Percentiles rank a stretch among this genome's conserved stretches.
Evolutionary conservation across 2,888 invertebrate genomes (phyloP).

Genomic region (Seladonia tumulorum): DNA sequence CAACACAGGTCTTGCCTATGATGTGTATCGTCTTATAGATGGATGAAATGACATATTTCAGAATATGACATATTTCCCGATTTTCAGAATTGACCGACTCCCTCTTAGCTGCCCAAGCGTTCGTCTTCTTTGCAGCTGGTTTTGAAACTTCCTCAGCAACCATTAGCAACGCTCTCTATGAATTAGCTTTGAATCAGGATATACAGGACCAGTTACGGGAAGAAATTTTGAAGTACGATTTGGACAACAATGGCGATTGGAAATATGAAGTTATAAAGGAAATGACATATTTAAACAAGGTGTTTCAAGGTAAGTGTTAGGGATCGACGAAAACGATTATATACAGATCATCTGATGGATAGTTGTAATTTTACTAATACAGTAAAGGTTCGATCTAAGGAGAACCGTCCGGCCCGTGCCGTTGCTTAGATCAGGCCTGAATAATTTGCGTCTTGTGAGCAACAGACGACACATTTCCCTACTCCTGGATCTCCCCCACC

Average conservation of each 20-base stretch:
- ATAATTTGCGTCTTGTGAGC: too few species aligned
- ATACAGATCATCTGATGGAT: neutral
- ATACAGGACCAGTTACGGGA: constrained; percentile 70
- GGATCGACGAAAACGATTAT: neutral
- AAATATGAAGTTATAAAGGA: constrained; percentile 82
- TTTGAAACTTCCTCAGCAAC: constrained; percentile 76
- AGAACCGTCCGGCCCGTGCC: too few species aligned
- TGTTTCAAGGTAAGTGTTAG: constrained; percentile 77
- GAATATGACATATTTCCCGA: too few species aligned
- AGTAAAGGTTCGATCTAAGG: too few species aligned
- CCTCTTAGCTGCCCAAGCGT: constrained; percentile 71
- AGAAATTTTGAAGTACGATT: constrained; percentile 65
- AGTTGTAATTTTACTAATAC: neutral
- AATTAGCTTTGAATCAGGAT: constrained; percentile 70
- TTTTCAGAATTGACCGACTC: constrained; percentile 66
- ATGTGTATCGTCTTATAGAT: too few species aligned
- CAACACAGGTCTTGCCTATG: too few species aligned
- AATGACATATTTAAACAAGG: constrained; percentile 84
- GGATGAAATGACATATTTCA: too few species aligned
- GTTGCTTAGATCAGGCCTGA: too few species aligned
- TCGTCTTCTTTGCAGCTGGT: constrained; percentile 75
- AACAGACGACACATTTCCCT: too few species aligned
- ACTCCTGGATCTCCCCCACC: too few species aligned
- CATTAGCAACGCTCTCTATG: constrained; percentile 73
- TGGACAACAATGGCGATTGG: constrained; percentile 77